Conservation (phyloP, 2,797 vertebrate species). For the Lemur catta region DNA sequence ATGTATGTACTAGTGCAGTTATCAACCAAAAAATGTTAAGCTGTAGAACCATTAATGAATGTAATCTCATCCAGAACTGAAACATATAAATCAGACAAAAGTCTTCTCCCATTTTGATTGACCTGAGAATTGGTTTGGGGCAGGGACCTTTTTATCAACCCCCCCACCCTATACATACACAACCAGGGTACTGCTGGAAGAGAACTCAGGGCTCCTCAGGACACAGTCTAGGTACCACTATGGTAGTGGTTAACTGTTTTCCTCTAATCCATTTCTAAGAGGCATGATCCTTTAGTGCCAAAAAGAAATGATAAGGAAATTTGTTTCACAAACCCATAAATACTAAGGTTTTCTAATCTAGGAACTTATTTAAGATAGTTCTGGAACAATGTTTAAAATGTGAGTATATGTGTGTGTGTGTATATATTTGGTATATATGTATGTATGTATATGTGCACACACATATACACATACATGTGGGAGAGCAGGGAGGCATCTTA, state of each 20-base stretch:
- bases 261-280: background rate
- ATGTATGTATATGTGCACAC: background rate
- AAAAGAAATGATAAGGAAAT: background rate
- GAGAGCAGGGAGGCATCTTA: too few relatives aligned
- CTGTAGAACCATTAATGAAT: background rate
- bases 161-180: rapidly evolving
- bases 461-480: background rate
- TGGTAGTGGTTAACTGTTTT: background rate
- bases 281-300: background rate
- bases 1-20: background rate
- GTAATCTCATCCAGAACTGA: background rate
- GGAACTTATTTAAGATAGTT: background rate
- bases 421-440: background rate
- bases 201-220: background rate
- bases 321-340: conserved; percentile 57
- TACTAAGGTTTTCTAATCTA: background rate
- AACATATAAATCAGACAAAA: background rate
- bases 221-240: background rate
- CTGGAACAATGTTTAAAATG: background rate
- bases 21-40: background rate
- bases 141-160: background rate
- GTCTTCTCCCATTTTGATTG: background rate
- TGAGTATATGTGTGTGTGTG: background rate
- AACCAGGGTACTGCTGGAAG: background rate
- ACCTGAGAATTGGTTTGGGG: background rate